Percentiles rank a stretch among this genome's conserved stretches.
These are phyloP conservation scores for Seira sanloemensis DNA, from an alignment of 2,888 invertebrate genomes.

Conservation along the genomic window DNA sequence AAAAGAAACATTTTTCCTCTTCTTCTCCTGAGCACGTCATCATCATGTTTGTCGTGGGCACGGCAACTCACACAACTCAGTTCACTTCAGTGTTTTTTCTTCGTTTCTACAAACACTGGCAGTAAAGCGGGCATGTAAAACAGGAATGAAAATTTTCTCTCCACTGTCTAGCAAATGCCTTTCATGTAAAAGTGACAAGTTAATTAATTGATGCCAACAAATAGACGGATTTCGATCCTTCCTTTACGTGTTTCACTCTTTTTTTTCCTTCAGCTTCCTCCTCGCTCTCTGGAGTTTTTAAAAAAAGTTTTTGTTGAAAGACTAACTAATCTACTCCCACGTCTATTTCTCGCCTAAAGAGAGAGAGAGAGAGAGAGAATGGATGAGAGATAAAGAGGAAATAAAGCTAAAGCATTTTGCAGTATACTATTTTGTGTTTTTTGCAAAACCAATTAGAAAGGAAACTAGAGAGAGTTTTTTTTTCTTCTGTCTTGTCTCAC, in stretches of 20 bases:
- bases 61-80: not conserved
- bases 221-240: conserved; percentile 28
- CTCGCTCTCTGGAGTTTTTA: not conserved
- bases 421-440: not conserved
- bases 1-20: not conserved
- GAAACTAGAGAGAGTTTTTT: not conserved
- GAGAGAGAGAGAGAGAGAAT: not conserved
- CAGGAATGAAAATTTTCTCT: conserved; percentile 23
- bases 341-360: not conserved
- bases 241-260: conserved; percentile 2
- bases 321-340: conserved; percentile 11
- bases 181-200: conserved; percentile 55
- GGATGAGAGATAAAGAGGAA: not conserved
- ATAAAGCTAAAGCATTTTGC: not conserved
- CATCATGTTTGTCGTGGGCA: too few species aligned
- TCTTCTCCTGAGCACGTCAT: not conserved
- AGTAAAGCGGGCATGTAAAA: conserved; percentile 19
- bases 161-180: conserved; percentile 17
- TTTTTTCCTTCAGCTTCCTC: not conserved
- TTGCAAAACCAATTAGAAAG: conserved; percentile 12
- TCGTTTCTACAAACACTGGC: not conserved
- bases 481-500: not conserved
- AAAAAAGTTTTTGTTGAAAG: not conserved
- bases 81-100: not conserved
- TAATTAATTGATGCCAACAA: conserved; percentile 62